Conservation (phyloP, 2,113 vertebrate species). For the Catharus bicknelli region DNA sequence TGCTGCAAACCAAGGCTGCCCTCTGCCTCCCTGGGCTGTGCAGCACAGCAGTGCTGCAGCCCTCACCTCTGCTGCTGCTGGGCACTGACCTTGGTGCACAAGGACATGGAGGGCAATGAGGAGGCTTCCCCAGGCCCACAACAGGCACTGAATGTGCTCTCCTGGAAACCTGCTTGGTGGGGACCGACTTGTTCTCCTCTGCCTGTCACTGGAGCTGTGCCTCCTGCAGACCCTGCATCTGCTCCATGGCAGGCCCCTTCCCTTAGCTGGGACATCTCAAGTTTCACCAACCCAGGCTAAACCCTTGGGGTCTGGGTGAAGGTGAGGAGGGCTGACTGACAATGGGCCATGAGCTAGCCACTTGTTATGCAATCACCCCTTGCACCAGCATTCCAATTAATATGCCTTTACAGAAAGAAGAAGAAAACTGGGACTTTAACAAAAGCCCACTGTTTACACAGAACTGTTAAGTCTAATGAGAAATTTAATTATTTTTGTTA, state of each 20-base stretch:
- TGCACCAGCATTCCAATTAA: background rate
- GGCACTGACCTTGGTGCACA: too few relatives aligned
- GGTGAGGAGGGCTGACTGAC: background rate
- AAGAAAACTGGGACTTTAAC: background rate
- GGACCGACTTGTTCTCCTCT: accelerated
- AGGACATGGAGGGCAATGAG: too few relatives aligned
- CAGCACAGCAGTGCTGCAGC: background rate
- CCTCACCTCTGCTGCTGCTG: accelerated
- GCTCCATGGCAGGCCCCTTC: background rate
- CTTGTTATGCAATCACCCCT: background rate
- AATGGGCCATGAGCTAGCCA: background rate
- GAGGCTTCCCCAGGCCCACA: background rate
- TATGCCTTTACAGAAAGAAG: background rate
- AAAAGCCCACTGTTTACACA: background rate
- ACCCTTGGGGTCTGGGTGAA: background rate
- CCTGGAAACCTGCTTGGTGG: background rate
- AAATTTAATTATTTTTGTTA: constrained; percentile 30
- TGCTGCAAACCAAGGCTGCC: constrained; percentile 34
- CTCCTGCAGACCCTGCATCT: background rate
- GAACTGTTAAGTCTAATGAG: background rate
- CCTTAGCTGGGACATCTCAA: too few relatives aligned
- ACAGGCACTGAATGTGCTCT: background rate
- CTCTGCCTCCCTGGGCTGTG: background rate
- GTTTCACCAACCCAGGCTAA: background rate
- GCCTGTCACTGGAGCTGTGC: background rate